Base-by-base conservation (phyloP, 2,888 invertebrate genomes). In the Lithophane socia region DNA sequence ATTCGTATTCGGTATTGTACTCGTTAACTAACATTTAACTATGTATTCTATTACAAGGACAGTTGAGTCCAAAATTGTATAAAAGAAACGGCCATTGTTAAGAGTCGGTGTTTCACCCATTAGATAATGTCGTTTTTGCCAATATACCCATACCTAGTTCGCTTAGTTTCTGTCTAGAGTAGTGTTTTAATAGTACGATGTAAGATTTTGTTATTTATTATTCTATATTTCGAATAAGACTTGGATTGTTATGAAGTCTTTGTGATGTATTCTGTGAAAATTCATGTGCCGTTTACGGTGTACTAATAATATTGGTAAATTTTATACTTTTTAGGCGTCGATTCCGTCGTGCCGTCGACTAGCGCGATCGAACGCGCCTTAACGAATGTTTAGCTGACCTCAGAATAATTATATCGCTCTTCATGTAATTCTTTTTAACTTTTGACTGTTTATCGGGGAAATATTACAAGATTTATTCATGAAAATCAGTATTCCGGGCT, bases 161-260 rank as follows among this genome's bases (percentile, higher is more conserved):
- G 94, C 95, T 95, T 95, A 94, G 95, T 94, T 93, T 94, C 92
- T 92, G 92, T 94, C 92, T 95, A 95, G 94, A 85, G 83, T 94
- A 95, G 93, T 89, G 86, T 93, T 92, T 87, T 87, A 86, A 91
- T 91, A 91, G 87, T 93, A 91, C 75, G 84, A 90, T 93, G 88
- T 96, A 95, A 95, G 95, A 92, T 95, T 96, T 95, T 96, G 96
- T 96, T 96, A 96, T 96, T 96, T 96, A 96, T 95, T 95, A 94
- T 95, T 94, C 94, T 95, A 95, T 95, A 95, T 93, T 94, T 94
- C 93, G 92, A 92, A 93, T 93, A 94, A 95, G 95, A 94, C 94
- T 94, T 94, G 92, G 92, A 94, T 94, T 94, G 94, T 95, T 95
- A 92, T 88, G 67, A 87, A 90, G 91, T 93, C 92, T 91, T 91